phyloP scores from a whole-genome alignment of 1,140 invertebrate genomes.

The Aphelinus certus region DNA sequence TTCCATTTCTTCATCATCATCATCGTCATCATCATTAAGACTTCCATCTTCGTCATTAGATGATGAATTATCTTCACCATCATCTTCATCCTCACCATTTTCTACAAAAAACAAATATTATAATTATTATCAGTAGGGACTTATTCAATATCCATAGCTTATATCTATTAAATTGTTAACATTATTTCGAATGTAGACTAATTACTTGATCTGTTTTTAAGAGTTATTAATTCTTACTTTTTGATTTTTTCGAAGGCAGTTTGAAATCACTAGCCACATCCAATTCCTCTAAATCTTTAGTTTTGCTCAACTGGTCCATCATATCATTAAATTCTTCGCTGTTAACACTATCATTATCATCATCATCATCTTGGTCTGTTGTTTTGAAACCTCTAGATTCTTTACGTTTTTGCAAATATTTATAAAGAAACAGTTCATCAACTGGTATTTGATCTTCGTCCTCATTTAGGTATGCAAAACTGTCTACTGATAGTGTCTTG shows the following conservation, averaged over 20 bases:
- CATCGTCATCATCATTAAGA: slow-evolving; percentile 28
- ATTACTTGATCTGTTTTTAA: no score
- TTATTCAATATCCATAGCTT: no score
- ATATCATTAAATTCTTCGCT: slow-evolving; percentile 92
- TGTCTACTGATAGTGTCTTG: slow-evolving; percentile 73
- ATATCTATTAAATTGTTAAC: no score
- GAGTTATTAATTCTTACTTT: slow-evolving; percentile 43
- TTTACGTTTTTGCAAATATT: slow-evolving; percentile 64
- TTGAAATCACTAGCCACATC: slow-evolving; percentile 65
- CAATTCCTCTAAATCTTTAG: slow-evolving; percentile 70
- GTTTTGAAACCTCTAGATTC: slow-evolving; percentile 45
- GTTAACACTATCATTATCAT: slow-evolving; percentile 83
- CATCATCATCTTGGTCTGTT: slow-evolving; percentile 67
- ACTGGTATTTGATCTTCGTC: slow-evolving; percentile 77
- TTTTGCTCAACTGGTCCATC: slow-evolving; percentile 72
- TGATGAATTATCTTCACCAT: slow-evolving; percentile 55
- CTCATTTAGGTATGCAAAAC: slow-evolving; percentile 75
- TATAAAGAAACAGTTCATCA: slow-evolving; percentile 84
- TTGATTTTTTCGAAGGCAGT: slow-evolving; percentile 56
- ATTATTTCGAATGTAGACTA: no score
- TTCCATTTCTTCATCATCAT: slow-evolving; percentile 45
- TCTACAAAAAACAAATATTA: background rate
- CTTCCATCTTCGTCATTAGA: slow-evolving; percentile 39
- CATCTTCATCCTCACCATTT: slow-evolving; percentile 57
- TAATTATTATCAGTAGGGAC: background rate